Conservation (phyloP, 2,888 invertebrate species). For the Drosophila villosipedis region DNA sequence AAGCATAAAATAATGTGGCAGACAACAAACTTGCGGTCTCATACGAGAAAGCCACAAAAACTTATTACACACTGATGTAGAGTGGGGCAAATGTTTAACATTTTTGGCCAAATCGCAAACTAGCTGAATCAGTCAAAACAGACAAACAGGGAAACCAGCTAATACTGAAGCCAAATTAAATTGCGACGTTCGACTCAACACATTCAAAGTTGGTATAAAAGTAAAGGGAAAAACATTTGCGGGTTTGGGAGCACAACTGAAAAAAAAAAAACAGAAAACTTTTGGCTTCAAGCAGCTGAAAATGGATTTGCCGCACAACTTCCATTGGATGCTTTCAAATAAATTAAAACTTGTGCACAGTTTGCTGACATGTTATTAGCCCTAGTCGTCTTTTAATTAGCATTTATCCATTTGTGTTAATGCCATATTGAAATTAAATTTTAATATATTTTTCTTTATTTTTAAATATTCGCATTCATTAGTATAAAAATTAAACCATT, state of each 20-base stretch:
- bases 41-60: slow-evolving; percentile 55
- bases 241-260: background rate
- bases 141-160: slow-evolving; percentile 14
- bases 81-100: slow-evolving; percentile 12
- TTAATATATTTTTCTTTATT: background rate
- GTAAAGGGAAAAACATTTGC: slow-evolving; percentile 31
- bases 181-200: slow-evolving; percentile 56
- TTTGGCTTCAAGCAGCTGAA: slow-evolving; percentile 9
- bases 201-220: slow-evolving; percentile 22
- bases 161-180: slow-evolving; percentile 65
- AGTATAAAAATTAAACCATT: no score
- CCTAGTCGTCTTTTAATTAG: slow-evolving; percentile 12
- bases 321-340: slow-evolving; percentile 23
- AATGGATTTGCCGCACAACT: slow-evolving; percentile 31
- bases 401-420: slow-evolving; percentile 2
- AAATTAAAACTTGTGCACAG: slow-evolving; percentile 35
- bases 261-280: slow-evolving; percentile 17
- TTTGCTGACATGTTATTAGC: slow-evolving; percentile 37
- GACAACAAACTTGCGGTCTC: slow-evolving; percentile 50
- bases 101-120: slow-evolving; percentile 18
- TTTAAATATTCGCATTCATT: background rate
- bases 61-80: slow-evolving; percentile 44
- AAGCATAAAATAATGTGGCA: slow-evolving; percentile 70
- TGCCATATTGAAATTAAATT: slow-evolving; percentile 14
- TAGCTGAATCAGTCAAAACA: slow-evolving; percentile 9